Evolutionary conservation across 2,888 invertebrate genomes (phyloP), one percentile per base, ranked within the genome.

Genomic region (Agrochola circellaris): DNA sequence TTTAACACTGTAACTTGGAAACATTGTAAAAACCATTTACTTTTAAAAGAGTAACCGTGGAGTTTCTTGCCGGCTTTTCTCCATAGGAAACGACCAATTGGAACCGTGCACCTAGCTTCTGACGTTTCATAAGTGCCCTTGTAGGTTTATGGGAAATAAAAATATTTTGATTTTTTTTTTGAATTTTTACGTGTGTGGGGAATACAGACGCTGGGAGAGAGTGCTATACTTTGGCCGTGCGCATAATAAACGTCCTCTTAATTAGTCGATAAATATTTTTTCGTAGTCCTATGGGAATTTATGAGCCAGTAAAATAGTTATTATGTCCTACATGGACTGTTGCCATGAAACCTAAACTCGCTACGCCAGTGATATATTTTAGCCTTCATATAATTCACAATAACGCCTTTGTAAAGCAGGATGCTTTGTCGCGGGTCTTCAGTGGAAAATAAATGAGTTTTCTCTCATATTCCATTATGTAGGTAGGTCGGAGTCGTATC

Each of bases 391-490:
- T 38, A 67, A 70, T 81, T 72, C 38, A 81, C 69, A 85, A 81
- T 54, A 78, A 48, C 69, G 54, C 73, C 54, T 79, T 88, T 87
- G 84, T 87, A 67, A 77, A 75, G 77, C 62, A 61, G 70, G 69
- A 61, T 72, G 73, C 84, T 82, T 85, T 89, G 85, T 87, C 42
- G 77, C 68, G 65, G 73, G 70, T 84, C 58, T 82, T 81, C 75
- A 77, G 80, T 84, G 82, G 69, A 73, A 83, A 88, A 88, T 87
- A 88, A 90, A 90, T 84, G 88, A 90, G 85, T 84, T 89, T 85
- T 85, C 82, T 81, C 82, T 84, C 84, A 76, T 82, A 83, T 87
- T 75, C 73, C 67, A 74, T 86, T 85, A 77, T 83, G 71, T 83
- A 69, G 58, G 75, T 79, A 77, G 68, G 75, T 61, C 23, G 71